Conservation (phyloP, 2,888 invertebrate species). For the Eurois occulta region DNA sequence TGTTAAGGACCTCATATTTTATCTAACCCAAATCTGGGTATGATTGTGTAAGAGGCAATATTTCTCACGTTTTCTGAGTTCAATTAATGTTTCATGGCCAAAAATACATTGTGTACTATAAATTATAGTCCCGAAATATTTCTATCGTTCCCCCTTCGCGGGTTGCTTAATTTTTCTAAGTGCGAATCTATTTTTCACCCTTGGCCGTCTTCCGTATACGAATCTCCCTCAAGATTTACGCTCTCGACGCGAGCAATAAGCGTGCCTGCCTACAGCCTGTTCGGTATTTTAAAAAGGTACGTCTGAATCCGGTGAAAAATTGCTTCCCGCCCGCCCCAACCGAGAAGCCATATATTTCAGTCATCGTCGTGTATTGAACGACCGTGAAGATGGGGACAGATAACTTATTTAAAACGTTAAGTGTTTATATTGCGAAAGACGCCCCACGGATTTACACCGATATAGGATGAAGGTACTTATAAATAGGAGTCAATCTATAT, state of each 20-base stretch:
- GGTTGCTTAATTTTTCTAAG: conserved; percentile 86
- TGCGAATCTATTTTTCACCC: conserved; percentile 87
- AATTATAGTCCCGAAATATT: conserved; percentile 65
- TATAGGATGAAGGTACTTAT: conserved; percentile 31
- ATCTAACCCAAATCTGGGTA: conserved; percentile 51
- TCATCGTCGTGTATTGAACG: conserved; percentile 83
- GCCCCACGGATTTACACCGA: conserved; percentile 60
- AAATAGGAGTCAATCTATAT: conserved; percentile 43
- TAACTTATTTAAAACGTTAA: conserved; percentile 81
- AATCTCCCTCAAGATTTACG: conserved; percentile 85
- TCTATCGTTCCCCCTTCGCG: conserved; percentile 65
- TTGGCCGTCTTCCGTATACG: conserved; percentile 76
- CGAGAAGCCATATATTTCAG: conserved; percentile 83
- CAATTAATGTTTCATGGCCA: conserved; percentile 32
- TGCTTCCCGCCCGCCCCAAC: conserved; percentile 80
- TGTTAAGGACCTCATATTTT: conserved; percentile 51
- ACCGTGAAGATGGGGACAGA: conserved; percentile 80
- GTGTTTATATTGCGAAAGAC: conserved; percentile 70
- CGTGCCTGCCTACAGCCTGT: conserved; percentile 81
- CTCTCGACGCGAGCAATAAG: conserved; percentile 85
- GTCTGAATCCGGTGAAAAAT: conserved; percentile 88
- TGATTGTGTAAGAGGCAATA: conserved; percentile 39
- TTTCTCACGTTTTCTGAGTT: conserved; percentile 14
- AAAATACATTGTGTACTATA: conserved; percentile 40
- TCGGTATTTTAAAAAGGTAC: conserved; percentile 88